Evolutionary conservation across 1,140 invertebrate genomes (phyloP).

Genomic region (Heliconius hewitsoni): DNA sequence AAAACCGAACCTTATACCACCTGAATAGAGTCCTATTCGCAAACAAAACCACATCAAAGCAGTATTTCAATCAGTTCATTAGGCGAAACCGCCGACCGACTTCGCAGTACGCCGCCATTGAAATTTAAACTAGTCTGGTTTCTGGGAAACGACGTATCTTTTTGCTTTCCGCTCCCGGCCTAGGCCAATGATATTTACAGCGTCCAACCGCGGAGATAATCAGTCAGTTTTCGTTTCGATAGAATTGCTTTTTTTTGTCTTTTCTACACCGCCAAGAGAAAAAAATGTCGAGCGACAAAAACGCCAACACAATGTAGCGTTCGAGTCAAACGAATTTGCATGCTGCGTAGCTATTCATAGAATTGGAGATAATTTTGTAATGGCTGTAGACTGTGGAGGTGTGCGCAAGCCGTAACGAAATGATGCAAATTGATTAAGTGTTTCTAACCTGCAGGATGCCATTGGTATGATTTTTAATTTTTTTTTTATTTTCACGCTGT

Average conservation of each 20-base stretch:
- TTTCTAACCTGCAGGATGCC: constrained; percentile 9
- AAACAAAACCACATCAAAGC: constrained; percentile 52
- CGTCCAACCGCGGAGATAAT: constrained; percentile 24
- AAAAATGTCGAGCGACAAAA: constrained; percentile 1
- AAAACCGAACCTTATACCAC: constrained; percentile 11
- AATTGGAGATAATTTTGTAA: constrained; percentile 17
- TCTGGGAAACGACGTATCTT: constrained; percentile 51
- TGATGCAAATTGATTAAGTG: constrained; percentile 4
- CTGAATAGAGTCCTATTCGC: constrained; percentile 22
- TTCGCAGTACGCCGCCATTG: constrained; percentile 65
- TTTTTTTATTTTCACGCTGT: background rate
- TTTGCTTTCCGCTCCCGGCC: constrained; percentile 39
- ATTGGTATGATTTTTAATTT: background rate
- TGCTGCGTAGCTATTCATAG: constrained; percentile 19
- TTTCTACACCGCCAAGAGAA: background rate
- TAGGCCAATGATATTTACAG: constrained; percentile 42
- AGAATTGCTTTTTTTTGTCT: background rate
- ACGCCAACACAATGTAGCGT: background rate
- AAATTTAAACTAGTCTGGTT: constrained; percentile 67
- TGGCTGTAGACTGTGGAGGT: background rate
- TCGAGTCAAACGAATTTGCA: constrained; percentile 7
- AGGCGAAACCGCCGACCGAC: constrained; percentile 53
- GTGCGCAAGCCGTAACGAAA: constrained; percentile 2
- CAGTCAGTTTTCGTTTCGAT: constrained; percentile 6
- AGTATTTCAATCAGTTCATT: constrained; percentile 71